A percentile compares a stretch with the other conserved stretches of the same genome.
These are phyloP conservation scores for Dipus sagitta DNA, from an alignment of 2,797 vertebrate species.

Conservation along the genomic window DNA sequence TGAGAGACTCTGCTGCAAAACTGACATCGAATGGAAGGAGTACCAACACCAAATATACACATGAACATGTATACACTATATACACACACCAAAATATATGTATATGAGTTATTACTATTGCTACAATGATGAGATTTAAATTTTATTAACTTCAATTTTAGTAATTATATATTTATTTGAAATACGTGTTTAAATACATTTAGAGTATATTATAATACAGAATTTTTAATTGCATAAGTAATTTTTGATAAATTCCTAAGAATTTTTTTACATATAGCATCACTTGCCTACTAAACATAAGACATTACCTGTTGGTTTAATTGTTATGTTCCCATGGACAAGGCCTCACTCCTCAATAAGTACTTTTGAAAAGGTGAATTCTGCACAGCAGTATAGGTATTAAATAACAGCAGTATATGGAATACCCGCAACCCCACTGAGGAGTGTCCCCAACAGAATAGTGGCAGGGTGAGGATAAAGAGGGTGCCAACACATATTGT, in stretches of 20 bases:
- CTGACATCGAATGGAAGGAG: no score
- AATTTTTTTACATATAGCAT: background rate
- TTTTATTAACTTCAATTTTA: slow-evolving; percentile 13
- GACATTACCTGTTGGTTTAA: background rate
- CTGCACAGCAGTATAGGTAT: background rate
- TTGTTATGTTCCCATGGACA: background rate
- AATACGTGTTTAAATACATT: slow-evolving; percentile 31
- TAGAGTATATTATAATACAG: background rate
- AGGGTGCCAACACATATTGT: no score
- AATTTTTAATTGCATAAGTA: slow-evolving; percentile 20
- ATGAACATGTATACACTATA: no score
- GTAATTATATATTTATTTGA: slow-evolving; percentile 22
- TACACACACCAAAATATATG: no score
- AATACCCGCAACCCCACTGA: no score
- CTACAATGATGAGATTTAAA: slow-evolving; percentile 19
- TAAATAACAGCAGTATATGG: background rate
- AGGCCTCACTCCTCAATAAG: background rate
- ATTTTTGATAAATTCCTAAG: slow-evolving; percentile 30
- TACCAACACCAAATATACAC: no score
- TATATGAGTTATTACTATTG: background rate
- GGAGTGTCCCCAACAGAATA: no score
- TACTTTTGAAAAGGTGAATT: background rate
- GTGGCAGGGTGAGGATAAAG: no score
- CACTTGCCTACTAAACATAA: slow-evolving; percentile 15
- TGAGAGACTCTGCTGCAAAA: no score